phyloP scores from a whole-genome alignment of 2,113 vertebrate species.

The Vanacampus margaritifer region DNA sequence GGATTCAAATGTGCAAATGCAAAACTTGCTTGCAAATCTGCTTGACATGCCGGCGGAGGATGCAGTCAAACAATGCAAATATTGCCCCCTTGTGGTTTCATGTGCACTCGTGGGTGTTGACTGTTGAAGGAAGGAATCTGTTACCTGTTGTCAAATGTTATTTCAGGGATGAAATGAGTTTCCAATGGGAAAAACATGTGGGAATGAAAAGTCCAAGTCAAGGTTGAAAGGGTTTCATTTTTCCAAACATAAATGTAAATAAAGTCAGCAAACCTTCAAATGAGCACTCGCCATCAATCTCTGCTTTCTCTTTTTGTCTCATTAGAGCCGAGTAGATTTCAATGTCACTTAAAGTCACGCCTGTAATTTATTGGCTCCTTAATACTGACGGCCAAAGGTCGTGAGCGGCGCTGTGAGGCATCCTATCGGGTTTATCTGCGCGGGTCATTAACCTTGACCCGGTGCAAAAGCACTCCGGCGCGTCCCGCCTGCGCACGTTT shows the following conservation, averaged over 20 bases:
- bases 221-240: neutral
- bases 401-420: slow-evolving; percentile 63
- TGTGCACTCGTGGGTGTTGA: slow-evolving; percentile 46
- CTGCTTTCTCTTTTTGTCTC: slow-evolving; percentile 38
- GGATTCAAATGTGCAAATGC: slow-evolving; percentile 71
- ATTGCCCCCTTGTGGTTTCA: slow-evolving; percentile 94
- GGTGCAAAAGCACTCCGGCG: slow-evolving; percentile 66
- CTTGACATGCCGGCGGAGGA: slow-evolving; percentile 43
- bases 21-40: slow-evolving; percentile 70
- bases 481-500: slow-evolving; percentile 37
- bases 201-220: neutral
- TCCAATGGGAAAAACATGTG: slow-evolving; percentile 4
- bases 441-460: slow-evolving; percentile 77
- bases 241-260: neutral
- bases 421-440: slow-evolving; percentile 73
- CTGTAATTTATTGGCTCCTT: slow-evolving; percentile 75
- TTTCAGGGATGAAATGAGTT: neutral
- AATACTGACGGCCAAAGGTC: slow-evolving; percentile 74
- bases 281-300: slow-evolving; percentile 1
- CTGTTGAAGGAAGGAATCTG: slow-evolving; percentile 12
- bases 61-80: slow-evolving; percentile 83
- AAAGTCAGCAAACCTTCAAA: slow-evolving; percentile 2
- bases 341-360: slow-evolving; percentile 76
- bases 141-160: slow-evolving; percentile 7
- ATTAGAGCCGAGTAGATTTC: slow-evolving; percentile 64